These are phyloP conservation scores for Genyomyrus donnyi DNA, from an alignment of 2,113 vertebrate species.

Conservation along the genomic window DNA sequence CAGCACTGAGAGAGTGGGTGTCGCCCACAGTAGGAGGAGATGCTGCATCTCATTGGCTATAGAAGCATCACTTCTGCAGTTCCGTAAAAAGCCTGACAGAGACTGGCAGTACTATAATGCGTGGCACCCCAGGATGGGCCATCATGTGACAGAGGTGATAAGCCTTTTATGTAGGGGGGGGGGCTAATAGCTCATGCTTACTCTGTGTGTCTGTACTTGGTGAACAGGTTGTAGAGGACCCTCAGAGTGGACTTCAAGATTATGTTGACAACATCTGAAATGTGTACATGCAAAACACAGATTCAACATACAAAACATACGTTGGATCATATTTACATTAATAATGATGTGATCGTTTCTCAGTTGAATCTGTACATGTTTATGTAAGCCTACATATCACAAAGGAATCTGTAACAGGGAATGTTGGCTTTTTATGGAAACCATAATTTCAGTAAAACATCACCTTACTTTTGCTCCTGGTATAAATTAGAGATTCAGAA, in stretches of 20 bases:
- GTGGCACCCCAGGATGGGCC: neutral
- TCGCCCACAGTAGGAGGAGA: neutral
- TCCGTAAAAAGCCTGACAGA: neutral
- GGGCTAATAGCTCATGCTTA: conserved; percentile 33
- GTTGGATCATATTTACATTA: neutral
- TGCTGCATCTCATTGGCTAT: neutral
- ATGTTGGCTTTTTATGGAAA: neutral
- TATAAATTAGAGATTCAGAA: neutral
- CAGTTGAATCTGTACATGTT: neutral
- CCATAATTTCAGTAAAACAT: neutral
- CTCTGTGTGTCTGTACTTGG: conserved; percentile 87
- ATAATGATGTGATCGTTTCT: neutral
- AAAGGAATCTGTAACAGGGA: neutral
- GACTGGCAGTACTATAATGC: neutral
- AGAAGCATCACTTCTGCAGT: neutral
- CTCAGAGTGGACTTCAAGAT: conserved; percentile 93
- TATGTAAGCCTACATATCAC: neutral
- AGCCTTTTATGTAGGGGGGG: neutral
- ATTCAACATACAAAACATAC: neutral
- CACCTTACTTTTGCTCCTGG: neutral
- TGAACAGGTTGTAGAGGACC: conserved; percentile 96
- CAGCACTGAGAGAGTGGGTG: neutral
- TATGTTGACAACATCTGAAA: conserved; percentile 93
- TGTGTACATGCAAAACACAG: neutral
- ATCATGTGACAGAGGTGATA: neutral